Base-by-base conservation (phyloP, 2,113 vertebrate genomes). In the Eurypyga helias region DNA sequence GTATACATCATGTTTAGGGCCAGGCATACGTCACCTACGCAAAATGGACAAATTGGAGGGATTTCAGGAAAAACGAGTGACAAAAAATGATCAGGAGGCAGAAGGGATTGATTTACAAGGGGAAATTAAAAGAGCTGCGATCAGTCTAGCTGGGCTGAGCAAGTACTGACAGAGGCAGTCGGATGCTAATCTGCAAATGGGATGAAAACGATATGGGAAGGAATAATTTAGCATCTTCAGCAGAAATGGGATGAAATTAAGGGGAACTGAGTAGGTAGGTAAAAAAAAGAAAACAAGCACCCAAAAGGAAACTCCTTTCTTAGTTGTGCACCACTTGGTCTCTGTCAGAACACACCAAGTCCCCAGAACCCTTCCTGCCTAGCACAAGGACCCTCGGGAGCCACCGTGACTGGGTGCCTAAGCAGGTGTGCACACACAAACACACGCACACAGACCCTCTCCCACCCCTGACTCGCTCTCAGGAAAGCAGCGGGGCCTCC, bases 1-100 rank as follows among this genome's bases (percentile, higher is more conserved):
- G 95, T 87, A 96, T 96, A 97, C 95, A 97, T 97, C 96, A 97
- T 96, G 96, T 96, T 97, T 96, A 96, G 91, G 94, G 77, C 93
- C 93, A 95, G 83, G 52, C 88, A 97, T 95, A 93, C 90, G 71
- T 95, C 97, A 96, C 92, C 17, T 0, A 92, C 83, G 93, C 88
- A 90, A 95, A 97, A 96, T 92, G 90, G 95, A 94, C 95, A 97
- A 96, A 96, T 96, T 96, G 94, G 92, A 95, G 94, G 83, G 92
- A 94, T 94, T 97, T 96, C 96, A 96, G 94, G 94, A 83, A 94
- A 95, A 96, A 90, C 2, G 51, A 95, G 73, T 0, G 15, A 96
- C 94, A 96, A 92, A 92, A 97, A 96, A 95, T 95, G 51, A 96
- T 96, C 88, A 77, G 73, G 92, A 83, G 52, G 88, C 61, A 92